Evolutionary conservation across 2,888 invertebrate species (phyloP).

Genomic region (Rhynchonema sp.): DNA sequence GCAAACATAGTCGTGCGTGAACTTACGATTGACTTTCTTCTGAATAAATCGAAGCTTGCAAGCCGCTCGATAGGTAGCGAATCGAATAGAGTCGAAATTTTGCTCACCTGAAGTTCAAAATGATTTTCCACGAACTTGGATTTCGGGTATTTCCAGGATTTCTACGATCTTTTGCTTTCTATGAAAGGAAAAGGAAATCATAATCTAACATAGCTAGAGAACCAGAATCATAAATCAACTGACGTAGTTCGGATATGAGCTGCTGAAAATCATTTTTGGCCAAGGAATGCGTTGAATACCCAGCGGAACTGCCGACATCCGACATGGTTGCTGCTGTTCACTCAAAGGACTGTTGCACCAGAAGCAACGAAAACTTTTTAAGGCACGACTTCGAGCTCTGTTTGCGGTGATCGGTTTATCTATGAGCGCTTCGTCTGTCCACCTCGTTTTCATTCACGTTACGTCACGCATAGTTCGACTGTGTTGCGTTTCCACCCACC

Average conservation of each 20-base stretch:
- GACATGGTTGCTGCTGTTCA: neutral
- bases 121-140: no score
- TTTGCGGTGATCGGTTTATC: no score
- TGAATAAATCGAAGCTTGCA: constrained; percentile 91
- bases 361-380: no score
- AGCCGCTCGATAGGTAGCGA: constrained; percentile 91
- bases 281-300: neutral
- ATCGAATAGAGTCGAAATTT: constrained; percentile 83
- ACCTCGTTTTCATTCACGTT: no score
- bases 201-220: neutral
- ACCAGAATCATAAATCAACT: neutral
- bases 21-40: constrained; percentile 77
- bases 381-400: no score
- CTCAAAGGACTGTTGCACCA: no score
- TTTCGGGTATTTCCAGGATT: no score
- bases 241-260: constrained; percentile 3
- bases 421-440: no score
- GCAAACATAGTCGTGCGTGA: neutral
- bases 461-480: no score
- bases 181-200: neutral
- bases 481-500: no score
- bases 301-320: neutral
- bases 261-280: constrained; percentile 4
- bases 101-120: constrained; percentile 35
- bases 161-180: neutral